A percentile compares a stretch with the other conserved stretches of the same genome.
Evolutionary conservation across 2,797 vertebrate species (phyloP).

Genomic region (Salarias fasciatus): DNA sequence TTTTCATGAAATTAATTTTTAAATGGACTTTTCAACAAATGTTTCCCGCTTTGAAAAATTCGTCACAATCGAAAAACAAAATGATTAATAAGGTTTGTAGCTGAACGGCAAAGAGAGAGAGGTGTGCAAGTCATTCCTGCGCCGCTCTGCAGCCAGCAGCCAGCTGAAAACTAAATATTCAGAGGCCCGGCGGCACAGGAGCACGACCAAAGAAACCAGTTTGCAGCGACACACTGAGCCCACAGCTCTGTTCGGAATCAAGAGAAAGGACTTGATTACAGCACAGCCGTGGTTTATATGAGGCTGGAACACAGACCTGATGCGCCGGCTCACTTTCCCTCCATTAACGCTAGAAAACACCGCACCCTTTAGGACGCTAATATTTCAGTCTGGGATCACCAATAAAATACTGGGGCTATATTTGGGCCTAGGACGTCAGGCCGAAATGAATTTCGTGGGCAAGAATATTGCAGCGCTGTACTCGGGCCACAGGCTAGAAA

Average conservation of each 20-base stretch:
- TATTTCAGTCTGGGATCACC: conserved; percentile 52
- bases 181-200: conserved; percentile 1
- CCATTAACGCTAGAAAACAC: conserved; percentile 14
- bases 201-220: conserved; percentile 30
- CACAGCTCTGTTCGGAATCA: conserved; percentile 2
- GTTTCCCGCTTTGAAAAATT: not conserved
- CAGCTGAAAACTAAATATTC: conserved; percentile 15
- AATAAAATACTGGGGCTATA: conserved; percentile 52
- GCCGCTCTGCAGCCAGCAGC: conserved; percentile 11
- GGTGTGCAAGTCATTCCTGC: not conserved
- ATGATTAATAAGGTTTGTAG: not conserved
- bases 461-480: conserved; percentile 53
- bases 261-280: conserved; percentile 1
- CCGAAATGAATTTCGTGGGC: conserved; percentile 62
- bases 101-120: not conserved
- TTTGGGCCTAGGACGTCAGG: conserved; percentile 47
- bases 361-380: conserved; percentile 34
- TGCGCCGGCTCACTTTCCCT: not conserved
- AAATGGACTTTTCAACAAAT: too few relatives aligned
- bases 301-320: not conserved
- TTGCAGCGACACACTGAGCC: not conserved
- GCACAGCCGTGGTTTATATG: not conserved
- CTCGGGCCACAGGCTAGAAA: conserved; percentile 57
- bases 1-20: too few relatives aligned
- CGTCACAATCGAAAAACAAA: not conserved